Base-by-base conservation (phyloP, 2,113 vertebrate genomes). In the Dascyllus trimaculatus region DNA sequence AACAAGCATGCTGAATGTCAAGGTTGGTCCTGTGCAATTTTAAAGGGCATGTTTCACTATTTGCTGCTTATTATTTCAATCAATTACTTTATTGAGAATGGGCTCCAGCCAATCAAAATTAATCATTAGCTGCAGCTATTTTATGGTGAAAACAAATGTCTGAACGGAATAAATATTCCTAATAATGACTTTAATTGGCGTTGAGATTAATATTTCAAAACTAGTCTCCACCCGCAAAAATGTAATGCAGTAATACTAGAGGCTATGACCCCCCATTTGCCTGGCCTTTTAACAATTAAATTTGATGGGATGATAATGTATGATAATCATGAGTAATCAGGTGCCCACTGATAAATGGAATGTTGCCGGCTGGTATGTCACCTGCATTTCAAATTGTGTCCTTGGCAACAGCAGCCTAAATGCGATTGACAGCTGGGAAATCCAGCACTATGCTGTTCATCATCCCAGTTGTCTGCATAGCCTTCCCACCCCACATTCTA, bases 261-360 rank as follows among this genome's bases (percentile, higher is more conserved):
- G 95, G 95, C 95, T 94, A 96, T 90, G 85, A 89, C 85, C 88
- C 85, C 85, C 84, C 81, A 67, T 74, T 78, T 88, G 88, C 93
- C 92, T 26, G 59, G 89, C 93, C 93, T 57, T 95, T 96, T 94
- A 96, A 89, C 91, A 96, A 97, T 97, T 96, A 96, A 95, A 96
- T 96, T 92, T 97, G 96, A 97, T 96, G 94, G 94, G 95, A 97
- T 97, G 97, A 96, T 98, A 97, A 99, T 97, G 89, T 96, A 98
- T 97, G 97, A 95, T 97, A 97, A 97, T 98, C 95, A 94, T 83
- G 93, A 95, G 96, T 97, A 97, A 98, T 97, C 96, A 97, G 95
- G 96, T 95, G 94, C 95, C 95, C 94, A 94, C 87, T 89, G 93
- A 94, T 95, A 97, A 97, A 96, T 92, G 94, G 88, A 90, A 96